These are phyloP conservation scores for Camptogramma bilineatum DNA, from an alignment of 2,888 invertebrate species.

Conservation along the genomic window DNA sequence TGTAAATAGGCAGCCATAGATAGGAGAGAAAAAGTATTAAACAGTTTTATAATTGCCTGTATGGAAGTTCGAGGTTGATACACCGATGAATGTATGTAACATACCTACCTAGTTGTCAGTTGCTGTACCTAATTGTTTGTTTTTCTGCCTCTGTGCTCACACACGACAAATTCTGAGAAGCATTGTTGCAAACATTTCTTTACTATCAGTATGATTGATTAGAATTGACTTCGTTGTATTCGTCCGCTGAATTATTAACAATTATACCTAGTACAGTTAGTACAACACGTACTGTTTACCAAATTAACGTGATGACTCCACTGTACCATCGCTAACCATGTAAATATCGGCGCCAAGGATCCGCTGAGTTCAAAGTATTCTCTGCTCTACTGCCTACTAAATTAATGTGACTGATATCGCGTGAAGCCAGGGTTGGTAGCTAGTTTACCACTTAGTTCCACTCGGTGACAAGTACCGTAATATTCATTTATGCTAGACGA, in stretches of 20 bases:
- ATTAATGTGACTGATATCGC: slow-evolving; percentile 16
- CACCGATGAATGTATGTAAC: neutral
- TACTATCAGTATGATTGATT: neutral
- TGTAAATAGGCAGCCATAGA: slow-evolving; percentile 20
- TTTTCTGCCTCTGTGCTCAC: neutral
- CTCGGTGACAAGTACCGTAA: slow-evolving; percentile 25
- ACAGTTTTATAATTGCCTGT: neutral
- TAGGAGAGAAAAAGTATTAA: slow-evolving; percentile 9
- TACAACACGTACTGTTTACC: neutral
- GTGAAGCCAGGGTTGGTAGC: slow-evolving; percentile 2
- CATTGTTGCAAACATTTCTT: neutral
- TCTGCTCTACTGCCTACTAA: neutral
- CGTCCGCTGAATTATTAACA: neutral
- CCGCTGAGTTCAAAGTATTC: neutral
- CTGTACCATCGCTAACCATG: neutral
- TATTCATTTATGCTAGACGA: slow-evolving; percentile 11
- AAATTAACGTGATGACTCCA: neutral
- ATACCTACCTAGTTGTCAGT: neutral
- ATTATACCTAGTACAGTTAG: neutral
- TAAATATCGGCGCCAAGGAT: neutral
- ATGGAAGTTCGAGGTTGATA: neutral
- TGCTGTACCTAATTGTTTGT: neutral
- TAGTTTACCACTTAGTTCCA: slow-evolving; percentile 24
- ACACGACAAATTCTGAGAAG: neutral
- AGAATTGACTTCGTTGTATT: neutral